Conservation (phyloP, 1,140 invertebrate genomes). For the Asbolus verrucosus region DNA sequence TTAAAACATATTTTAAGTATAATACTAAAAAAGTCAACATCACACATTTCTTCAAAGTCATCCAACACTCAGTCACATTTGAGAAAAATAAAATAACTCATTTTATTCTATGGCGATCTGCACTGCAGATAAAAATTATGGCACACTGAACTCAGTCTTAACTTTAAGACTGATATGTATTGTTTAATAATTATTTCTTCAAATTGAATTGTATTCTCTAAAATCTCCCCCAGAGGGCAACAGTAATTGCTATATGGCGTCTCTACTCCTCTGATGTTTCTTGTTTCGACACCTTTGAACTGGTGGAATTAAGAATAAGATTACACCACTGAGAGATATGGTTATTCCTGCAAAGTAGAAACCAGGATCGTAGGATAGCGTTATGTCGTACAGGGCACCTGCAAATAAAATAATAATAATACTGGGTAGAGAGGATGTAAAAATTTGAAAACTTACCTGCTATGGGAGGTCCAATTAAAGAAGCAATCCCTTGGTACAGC, state of each 20-base stretch:
- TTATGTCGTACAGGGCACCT: slow-evolving; percentile 85
- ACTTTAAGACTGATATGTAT: slow-evolving; percentile 34
- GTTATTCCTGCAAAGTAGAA: slow-evolving; percentile 86
- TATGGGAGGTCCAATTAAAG: slow-evolving; percentile 88
- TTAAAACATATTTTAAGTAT: no score
- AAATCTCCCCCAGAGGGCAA: slow-evolving; percentile 23
- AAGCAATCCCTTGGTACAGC: slow-evolving; percentile 92
- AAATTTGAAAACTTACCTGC: slow-evolving; percentile 73
- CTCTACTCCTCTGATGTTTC: slow-evolving; percentile 38
- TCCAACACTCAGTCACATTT: no score
- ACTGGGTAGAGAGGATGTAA: no score
- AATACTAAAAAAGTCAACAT: no score
- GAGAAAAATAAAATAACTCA: no score
- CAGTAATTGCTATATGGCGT: slow-evolving; percentile 60
- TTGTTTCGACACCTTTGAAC: slow-evolving; percentile 71
- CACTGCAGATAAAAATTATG: slow-evolving; percentile 49
- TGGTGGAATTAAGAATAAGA: slow-evolving; percentile 89
- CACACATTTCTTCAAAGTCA: no score
- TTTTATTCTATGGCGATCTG: slow-evolving; percentile 34
- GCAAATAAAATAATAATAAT: slow-evolving; percentile 50
- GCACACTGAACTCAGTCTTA: slow-evolving; percentile 14
- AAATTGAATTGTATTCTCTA: slow-evolving; percentile 46
- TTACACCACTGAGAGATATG: slow-evolving; percentile 88
- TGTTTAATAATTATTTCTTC: slow-evolving; percentile 16
- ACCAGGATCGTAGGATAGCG: slow-evolving; percentile 83